A percentile compares a stretch with the other conserved stretches of the same genome.
phyloP scores from a whole-genome alignment of 2,888 invertebrate species.

The Heliconius erato region DNA sequence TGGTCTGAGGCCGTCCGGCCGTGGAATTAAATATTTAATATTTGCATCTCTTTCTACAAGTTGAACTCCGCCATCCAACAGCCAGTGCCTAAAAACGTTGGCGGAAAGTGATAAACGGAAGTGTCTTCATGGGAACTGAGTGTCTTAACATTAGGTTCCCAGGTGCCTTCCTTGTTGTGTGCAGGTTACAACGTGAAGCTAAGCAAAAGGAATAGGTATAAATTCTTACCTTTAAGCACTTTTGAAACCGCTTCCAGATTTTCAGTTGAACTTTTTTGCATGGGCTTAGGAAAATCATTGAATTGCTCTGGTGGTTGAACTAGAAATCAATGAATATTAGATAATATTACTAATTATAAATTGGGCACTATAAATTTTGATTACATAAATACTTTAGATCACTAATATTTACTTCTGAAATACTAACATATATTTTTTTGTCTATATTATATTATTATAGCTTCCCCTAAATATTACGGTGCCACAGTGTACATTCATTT shows the following conservation, averaged over 20 bases:
- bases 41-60: too few relatives aligned
- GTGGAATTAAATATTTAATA: too few relatives aligned
- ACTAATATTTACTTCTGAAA: not conserved
- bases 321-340: not conserved
- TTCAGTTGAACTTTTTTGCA: conserved; percentile 5
- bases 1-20: too few relatives aligned
- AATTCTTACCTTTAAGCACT: not conserved
- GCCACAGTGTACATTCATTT: not conserved
- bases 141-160: not conserved
- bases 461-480: not conserved
- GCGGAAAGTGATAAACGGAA: too few relatives aligned
- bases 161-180: not conserved
- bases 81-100: too few relatives aligned
- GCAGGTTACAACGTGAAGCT: not conserved
- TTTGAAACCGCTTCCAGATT: conserved; percentile 7
- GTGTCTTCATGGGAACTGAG: not conserved
- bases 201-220: not conserved
- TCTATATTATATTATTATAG: not conserved
- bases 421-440: not conserved
- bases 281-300: conserved; percentile 10
- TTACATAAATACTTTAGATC: not conserved
- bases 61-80: too few relatives aligned
- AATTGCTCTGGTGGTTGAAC: conserved; percentile 14
- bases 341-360: not conserved
- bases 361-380: not conserved